Conservation (phyloP, 2,797 vertebrate genomes). For the Synaphobranchus kaupii region DNA sequence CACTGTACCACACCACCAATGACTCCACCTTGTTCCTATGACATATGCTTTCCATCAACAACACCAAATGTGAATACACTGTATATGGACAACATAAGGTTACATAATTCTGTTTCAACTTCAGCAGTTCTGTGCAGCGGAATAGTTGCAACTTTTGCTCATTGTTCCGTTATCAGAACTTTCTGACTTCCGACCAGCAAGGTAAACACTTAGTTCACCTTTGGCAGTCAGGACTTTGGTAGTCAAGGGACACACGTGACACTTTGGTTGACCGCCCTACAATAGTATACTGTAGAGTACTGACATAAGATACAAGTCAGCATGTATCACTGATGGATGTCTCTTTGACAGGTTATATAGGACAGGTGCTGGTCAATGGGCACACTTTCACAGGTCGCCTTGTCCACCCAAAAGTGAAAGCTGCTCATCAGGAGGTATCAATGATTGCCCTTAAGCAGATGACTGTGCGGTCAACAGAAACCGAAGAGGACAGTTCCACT, state of each 20-base stretch:
- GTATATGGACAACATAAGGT: no score
- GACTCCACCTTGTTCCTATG: no score
- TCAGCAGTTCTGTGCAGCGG: no score
- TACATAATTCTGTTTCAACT: no score
- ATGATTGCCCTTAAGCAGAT: conserved; percentile 38
- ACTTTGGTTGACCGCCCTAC: background rate
- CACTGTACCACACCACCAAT: no score
- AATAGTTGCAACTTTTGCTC: no score
- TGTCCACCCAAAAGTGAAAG: conserved; percentile 33
- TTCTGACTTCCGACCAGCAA: no score
- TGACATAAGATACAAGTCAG: background rate
- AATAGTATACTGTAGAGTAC: no score
- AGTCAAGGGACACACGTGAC: background rate
- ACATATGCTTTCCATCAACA: no score
- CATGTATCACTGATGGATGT: background rate
- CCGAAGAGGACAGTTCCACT: background rate
- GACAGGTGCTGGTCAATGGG: conserved; percentile 43
- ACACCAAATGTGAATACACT: no score
- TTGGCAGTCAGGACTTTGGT: background rate
- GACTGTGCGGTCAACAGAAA: background rate
- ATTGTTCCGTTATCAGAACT: no score
- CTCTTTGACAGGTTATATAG: conserved; percentile 49
- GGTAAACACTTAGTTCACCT: no score
- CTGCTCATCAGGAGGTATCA: conserved; percentile 55
- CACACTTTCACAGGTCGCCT: conserved; percentile 25